Percentiles rank a stretch among this genome's conserved stretches.
These are phyloP conservation scores for Leptinotarsa peninsularis DNA, from an alignment of 2,888 invertebrate species.

Conservation along the genomic window DNA sequence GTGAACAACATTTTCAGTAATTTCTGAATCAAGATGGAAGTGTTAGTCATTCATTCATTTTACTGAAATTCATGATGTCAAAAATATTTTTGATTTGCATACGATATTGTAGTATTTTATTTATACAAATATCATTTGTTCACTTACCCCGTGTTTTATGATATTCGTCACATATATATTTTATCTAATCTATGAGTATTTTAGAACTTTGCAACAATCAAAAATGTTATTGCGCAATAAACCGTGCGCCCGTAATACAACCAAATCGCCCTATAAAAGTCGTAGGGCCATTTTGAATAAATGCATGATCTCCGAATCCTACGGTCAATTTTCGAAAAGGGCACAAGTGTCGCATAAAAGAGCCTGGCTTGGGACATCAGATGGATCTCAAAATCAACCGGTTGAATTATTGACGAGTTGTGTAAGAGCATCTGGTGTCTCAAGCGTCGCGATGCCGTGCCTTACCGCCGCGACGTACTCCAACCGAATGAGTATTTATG, in stretches of 20 bases:
- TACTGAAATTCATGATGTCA: too few relatives aligned
- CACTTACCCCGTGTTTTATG: not conserved
- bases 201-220: conserved; percentile 9
- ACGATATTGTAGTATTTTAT: too few relatives aligned
- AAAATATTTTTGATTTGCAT: too few relatives aligned
- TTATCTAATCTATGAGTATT: conserved; percentile 5
- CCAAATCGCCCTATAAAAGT: conserved; percentile 13
- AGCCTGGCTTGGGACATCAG: conserved; percentile 51
- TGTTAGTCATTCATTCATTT: too few relatives aligned
- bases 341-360: conserved; percentile 41
- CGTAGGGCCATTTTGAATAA: conserved; percentile 23
- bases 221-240: conserved; percentile 9
- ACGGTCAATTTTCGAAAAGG: conserved; percentile 37
- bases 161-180: conserved; percentile 2
- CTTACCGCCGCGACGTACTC: conserved; percentile 51
- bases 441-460: conserved; percentile 48
- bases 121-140: not conserved
- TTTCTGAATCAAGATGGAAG: too few relatives aligned
- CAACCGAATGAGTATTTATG: conserved; percentile 57
- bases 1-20: too few relatives aligned
- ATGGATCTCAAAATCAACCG: conserved; percentile 55
- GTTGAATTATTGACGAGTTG: conserved; percentile 58
- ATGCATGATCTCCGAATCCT: conserved; percentile 22
- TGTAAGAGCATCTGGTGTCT: conserved; percentile 58
- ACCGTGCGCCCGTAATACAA: conserved; percentile 7